Conservation (phyloP, 1,140 invertebrate species). For the Daktulosphaira vitifoliae region DNA sequence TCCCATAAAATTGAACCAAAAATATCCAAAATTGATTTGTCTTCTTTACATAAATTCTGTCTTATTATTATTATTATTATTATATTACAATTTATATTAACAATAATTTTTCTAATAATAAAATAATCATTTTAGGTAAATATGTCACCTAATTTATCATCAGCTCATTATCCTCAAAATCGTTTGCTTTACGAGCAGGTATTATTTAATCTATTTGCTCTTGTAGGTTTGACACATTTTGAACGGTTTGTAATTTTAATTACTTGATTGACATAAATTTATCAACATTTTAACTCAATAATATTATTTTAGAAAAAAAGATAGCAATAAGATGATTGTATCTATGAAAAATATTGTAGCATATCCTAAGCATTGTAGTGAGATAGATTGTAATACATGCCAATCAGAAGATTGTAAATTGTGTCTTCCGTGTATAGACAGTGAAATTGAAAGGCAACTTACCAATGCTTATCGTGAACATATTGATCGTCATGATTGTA, state of each 20-base stretch:
- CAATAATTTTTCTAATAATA: no score
- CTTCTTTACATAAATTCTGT: no score
- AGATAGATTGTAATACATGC: slow-evolving; percentile 51
- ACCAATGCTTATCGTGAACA: slow-evolving; percentile 68
- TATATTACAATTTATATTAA: no score
- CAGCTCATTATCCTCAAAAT: slow-evolving; percentile 83
- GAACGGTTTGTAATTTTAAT: slow-evolving; percentile 20
- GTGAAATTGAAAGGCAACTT: slow-evolving; percentile 51
- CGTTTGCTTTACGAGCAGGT: slow-evolving; percentile 86
- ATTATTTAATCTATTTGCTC: slow-evolving; percentile 70
- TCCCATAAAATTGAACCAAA: no score
- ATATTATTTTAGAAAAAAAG: slow-evolving; percentile 41
- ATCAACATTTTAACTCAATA: no score
- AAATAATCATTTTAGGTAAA: slow-evolving; percentile 56
- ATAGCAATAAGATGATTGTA: slow-evolving; percentile 56
- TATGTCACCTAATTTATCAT: slow-evolving; percentile 95
- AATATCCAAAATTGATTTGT: no score
- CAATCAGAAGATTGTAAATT: slow-evolving; percentile 59
- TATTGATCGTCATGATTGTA: slow-evolving; percentile 64
- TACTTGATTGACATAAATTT: background rate
- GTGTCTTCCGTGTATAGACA: slow-evolving; percentile 67
- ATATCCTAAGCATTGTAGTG: slow-evolving; percentile 59
- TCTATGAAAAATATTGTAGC: slow-evolving; percentile 72
- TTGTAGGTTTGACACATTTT: slow-evolving; percentile 63
- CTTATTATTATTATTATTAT: no score